phyloP scores from a whole-genome alignment of 2,888 invertebrate species.

The Meandrusa payeni region DNA sequence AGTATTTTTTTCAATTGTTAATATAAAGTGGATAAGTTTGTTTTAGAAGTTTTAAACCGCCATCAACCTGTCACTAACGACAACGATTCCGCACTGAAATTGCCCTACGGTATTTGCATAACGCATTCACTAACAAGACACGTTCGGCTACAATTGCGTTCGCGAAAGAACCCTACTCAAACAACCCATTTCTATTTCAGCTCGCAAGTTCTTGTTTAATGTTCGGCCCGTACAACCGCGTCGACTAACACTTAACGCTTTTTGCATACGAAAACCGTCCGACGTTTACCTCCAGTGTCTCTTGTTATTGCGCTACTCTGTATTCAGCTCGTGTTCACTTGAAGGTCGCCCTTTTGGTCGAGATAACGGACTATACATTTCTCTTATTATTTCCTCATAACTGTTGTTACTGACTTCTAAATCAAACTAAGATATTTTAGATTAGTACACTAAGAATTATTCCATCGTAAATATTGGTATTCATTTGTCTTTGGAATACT shows the following conservation, averaged over 20 bases:
- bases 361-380: constrained; percentile 64
- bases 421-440: neutral
- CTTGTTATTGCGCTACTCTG: constrained; percentile 70
- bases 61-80: constrained; percentile 38
- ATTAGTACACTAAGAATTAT: neutral
- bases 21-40: constrained; percentile 16
- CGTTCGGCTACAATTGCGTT: constrained; percentile 77
- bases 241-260: constrained; percentile 79
- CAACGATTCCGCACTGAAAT: constrained; percentile 44
- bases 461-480: no score
- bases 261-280: constrained; percentile 77
- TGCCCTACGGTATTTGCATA: constrained; percentile 61
- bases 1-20: constrained; percentile 13
- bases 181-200: constrained; percentile 79
- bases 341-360: constrained; percentile 70
- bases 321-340: constrained; percentile 66
- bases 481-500: constrained; percentile 2
- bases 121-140: constrained; percentile 79
- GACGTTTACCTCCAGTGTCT: constrained; percentile 66
- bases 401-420: constrained; percentile 19
- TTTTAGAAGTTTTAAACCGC: constrained; percentile 28
- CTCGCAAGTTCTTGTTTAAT: constrained; percentile 76
- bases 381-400: constrained; percentile 42
- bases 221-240: constrained; percentile 77
- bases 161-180: constrained; percentile 80